Conservation (phyloP, 2,113 vertebrate species). For the Nematolebias whitei region DNA sequence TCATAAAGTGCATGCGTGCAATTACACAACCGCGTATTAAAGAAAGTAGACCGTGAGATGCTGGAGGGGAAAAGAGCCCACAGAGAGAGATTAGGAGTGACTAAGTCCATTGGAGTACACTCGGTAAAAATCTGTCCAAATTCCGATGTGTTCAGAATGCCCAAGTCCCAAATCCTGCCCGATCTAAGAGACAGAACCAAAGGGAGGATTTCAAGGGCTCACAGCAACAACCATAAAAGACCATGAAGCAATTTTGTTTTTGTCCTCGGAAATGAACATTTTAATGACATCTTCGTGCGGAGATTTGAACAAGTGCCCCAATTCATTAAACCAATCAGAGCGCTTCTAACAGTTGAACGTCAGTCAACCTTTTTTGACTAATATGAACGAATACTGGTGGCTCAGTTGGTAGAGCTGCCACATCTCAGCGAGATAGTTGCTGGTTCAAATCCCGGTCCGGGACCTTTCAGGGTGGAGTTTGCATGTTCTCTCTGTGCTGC, state of each 20-base stretch:
- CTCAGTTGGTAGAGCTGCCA: too few relatives aligned
- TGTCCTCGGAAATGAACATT: background rate
- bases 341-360: background rate
- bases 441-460: too few relatives aligned
- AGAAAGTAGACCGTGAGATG: slow-evolving; percentile 25
- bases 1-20: slow-evolving; percentile 1
- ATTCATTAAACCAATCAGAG: background rate
- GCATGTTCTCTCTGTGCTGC: too few relatives aligned
- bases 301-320: background rate
- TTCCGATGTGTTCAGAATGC: slow-evolving; percentile 2
- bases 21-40: slow-evolving; percentile 25
- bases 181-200: background rate
- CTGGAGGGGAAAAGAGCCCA: slow-evolving; percentile 19
- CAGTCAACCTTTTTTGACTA: too few relatives aligned
- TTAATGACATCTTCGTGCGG: background rate
- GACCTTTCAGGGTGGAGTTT: too few relatives aligned
- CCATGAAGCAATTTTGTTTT: background rate
- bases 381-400: too few relatives aligned
- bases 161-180: background rate
- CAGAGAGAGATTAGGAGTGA: slow-evolving; percentile 26
- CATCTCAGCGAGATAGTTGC: too few relatives aligned
- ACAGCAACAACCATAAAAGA: background rate
- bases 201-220: background rate
- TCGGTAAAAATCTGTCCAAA: slow-evolving; percentile 4
- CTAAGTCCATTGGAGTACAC: slow-evolving; percentile 16